Conservation (phyloP, 2,888 invertebrate genomes). For the Abrostola tripartita region DNA sequence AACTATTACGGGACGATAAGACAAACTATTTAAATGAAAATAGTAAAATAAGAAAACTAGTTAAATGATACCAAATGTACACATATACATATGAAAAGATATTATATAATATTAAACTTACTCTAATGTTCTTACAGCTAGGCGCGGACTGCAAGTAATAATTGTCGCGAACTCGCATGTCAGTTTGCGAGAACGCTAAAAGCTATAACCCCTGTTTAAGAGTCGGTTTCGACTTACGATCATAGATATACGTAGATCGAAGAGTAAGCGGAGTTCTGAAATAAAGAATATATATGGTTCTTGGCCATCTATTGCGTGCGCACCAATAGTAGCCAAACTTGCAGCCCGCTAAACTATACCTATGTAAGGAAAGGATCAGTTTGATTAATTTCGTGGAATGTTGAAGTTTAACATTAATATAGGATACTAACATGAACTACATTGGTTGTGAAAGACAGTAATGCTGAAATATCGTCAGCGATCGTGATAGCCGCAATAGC, state of each 20-base stretch:
- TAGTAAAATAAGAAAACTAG: too few relatives aligned
- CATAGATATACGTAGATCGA: neutral
- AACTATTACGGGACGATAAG: too few relatives aligned
- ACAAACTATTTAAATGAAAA: too few relatives aligned
- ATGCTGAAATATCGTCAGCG: slow-evolving; percentile 1
- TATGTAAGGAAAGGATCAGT: slow-evolving; percentile 17
- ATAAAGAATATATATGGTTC: slow-evolving; percentile 22
- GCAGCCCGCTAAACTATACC: slow-evolving; percentile 29
- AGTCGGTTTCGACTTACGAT: slow-evolving; percentile 2
- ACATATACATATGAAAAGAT: neutral
- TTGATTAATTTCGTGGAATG: slow-evolving; percentile 1
- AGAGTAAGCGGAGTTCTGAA: neutral
- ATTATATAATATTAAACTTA: neutral
- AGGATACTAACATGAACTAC: neutral
- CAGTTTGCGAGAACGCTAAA: slow-evolving; percentile 25
- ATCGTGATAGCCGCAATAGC: neutral
- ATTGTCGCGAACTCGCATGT: slow-evolving; percentile 3
- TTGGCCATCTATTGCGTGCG: slow-evolving; percentile 22
- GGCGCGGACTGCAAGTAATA: slow-evolving; percentile 33
- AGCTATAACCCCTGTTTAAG: slow-evolving; percentile 25
- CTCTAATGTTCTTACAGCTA: slow-evolving; percentile 7
- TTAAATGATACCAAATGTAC: too few relatives aligned
- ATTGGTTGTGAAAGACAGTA: neutral
- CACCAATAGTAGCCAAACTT: slow-evolving; percentile 18
- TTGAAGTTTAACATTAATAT: neutral